Evolutionary conservation across 2,888 invertebrate genomes (phyloP), one percentile per base, ranked within the genome.

Genomic region (Brenthis ino): DNA sequence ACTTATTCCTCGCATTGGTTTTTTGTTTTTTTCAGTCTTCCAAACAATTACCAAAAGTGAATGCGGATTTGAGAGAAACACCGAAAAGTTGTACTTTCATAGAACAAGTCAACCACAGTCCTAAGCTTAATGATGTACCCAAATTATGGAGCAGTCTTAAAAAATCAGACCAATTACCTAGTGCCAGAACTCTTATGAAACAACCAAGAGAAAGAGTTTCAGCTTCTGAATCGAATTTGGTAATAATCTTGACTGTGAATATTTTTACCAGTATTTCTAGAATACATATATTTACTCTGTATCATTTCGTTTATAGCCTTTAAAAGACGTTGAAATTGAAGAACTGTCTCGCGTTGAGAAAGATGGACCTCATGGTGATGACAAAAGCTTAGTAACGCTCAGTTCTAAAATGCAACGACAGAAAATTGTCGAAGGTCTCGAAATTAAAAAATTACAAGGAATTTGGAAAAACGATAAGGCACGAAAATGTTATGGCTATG

Each of bases 171-270:
- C 58, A 61, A 43, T 53, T 73, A 24, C 71, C 65, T 13, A 66
- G 63, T 54, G 51, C 54, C 24, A 75, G 76, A 20, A 74, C 74
- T 33, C 37, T 63, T 6, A 70, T 47, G 1, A 80, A 74, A 70
- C 71, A 73, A 37, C 74, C 78, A 1, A 67, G 75, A 6, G 83
- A 84, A 20, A 78, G 77, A 12, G 66, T 76, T 55, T 84, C 82
- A 0, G 78, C 80, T 56, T 87, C 88, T 0, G 85, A 85, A 70
- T 76, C 82, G n/a, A 80, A 82, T 69, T 76, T 85, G 78, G 85
- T 84, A 60, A 60, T 12, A 43, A 13, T 24, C 8, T 43, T 43
- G 11, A 43, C 37, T 8, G 37, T 43, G 8, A 8, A 43, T 43
- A 43, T 8, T 43, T 11, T 43, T 43, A 11, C 2, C 37, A 37